Evolutionary conservation across 1,140 invertebrate species (phyloP), one percentile per base, ranked within the genome.

Genomic region (Rhagoletis pomonella): DNA sequence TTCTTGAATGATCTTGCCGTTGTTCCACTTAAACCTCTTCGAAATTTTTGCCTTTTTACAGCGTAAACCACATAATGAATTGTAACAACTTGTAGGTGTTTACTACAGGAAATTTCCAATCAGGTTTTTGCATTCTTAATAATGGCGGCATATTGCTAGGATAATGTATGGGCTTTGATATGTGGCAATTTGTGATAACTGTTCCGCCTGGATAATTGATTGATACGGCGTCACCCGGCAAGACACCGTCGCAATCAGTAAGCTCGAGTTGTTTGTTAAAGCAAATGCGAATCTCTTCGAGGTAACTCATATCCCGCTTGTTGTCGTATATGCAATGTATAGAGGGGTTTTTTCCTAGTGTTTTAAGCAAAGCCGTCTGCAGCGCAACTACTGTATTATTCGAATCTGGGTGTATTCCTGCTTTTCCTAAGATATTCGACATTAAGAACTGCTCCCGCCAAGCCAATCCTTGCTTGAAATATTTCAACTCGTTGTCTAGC

Each of bases 401-500:
- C 44, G 94, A 90, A n/a, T 94, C 94, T 1, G 96, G 96, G 17
- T 94, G 87, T 67, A 97, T 96, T 42, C 93, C 94, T 0, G 92
- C 92, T 67, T 94, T 93, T 2, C 90, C 89, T 3, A 97, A 92
- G n/a, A 97, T 94, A 62, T 94, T 89, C 29, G 94, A 94, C 94
- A 97, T 96, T 39, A 96, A 94, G 89, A 95, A 97, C 39, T 94
- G 89, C 12, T 95, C 90, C 0, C 95, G 92, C 94, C 96, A 95
- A 14, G 94, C 90, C 2, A 97, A 90, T 0, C 96, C 97, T 88
- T 95, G 93, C 1, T 92, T 90, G 89, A 97, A 97, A 91, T 97
- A 98, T 90, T 97, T 97, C 0, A 94, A 90, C 90, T 97, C 95
- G 5, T 94, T 95, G 89, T 96, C 94, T 1, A 97, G 90, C 7